Conservation (phyloP, 1,140 invertebrate species). For the Panagrolaimus sp. region DNA sequence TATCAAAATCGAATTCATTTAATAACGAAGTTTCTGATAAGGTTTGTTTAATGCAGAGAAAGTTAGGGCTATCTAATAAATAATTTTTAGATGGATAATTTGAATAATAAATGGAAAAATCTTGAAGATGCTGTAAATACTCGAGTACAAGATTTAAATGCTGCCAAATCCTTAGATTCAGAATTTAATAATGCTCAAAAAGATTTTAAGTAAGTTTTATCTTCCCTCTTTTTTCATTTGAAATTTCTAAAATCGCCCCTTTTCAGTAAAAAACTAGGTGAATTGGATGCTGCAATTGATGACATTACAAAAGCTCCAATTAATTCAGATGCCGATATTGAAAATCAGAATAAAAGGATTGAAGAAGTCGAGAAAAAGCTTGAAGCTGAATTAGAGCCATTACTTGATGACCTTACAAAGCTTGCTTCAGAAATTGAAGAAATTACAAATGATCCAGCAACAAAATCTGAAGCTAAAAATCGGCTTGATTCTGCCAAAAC, state of each 20-base stretch:
- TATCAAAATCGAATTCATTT: constrained; percentile 67
- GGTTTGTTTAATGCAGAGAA: not conserved
- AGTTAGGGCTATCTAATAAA: not conserved
- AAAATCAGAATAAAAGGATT: not conserved
- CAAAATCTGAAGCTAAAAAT: constrained; percentile 7
- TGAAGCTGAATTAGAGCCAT: not conserved
- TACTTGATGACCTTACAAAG: not conserved
- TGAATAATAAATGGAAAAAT: constrained; percentile 68
- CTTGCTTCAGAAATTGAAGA: not conserved
- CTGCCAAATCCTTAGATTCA: no score
- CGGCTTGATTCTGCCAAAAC: constrained; percentile 1
- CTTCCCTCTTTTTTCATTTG: no score
- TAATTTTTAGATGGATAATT: not conserved
- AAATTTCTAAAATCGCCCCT: not conserved
- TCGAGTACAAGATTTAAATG: constrained; percentile 65
- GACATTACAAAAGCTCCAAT: not conserved
- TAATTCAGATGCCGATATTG: not conserved
- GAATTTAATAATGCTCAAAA: not conserved
- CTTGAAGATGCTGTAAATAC: constrained; percentile 74
- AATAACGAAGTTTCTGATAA: not conserved
- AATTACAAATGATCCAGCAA: not conserved
- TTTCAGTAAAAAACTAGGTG: not conserved
- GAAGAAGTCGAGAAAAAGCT: not conserved
- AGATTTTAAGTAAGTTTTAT: not conserved
- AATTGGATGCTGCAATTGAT: not conserved